These are phyloP conservation scores for Macroteleia sp. DNA, from an alignment of 2,888 invertebrate genomes.

Conservation along the genomic window DNA sequence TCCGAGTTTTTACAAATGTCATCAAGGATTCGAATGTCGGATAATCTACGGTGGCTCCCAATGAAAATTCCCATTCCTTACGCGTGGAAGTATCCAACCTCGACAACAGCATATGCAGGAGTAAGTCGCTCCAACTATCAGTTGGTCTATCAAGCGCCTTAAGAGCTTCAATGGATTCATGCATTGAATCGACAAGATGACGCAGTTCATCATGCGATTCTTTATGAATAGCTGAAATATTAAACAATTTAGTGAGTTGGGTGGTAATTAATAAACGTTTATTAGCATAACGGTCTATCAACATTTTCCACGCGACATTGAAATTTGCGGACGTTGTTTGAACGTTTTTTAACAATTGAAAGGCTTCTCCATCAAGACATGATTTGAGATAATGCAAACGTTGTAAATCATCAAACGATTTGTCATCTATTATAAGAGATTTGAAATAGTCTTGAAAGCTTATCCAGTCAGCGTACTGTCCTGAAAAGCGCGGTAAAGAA, in stretches of 20 bases:
- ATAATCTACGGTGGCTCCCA: neutral
- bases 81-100: neutral
- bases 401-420: conserved; percentile 7
- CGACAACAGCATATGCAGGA: neutral
- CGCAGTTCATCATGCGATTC: neutral
- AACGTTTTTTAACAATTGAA: neutral
- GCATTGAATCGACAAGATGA: neutral
- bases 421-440: conserved; percentile 10
- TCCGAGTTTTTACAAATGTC: neutral
- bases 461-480: conserved; percentile 11
- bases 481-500: conserved; percentile 1
- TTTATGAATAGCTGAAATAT: neutral
- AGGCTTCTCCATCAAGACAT: conserved; percentile 17
- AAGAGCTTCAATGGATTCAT: neutral
- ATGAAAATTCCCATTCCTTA: neutral
- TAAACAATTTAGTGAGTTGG: neutral
- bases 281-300: neutral
- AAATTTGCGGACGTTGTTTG: neutral
- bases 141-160: neutral
- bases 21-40: neutral
- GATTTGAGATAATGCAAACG: conserved; percentile 21
- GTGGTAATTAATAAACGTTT: neutral
- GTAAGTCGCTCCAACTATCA: neutral
- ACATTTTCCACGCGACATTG: neutral
- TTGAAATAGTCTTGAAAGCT: conserved; percentile 13